Base-by-base conservation (phyloP, 2,113 vertebrate genomes). In the Neolamprologus toae region DNA sequence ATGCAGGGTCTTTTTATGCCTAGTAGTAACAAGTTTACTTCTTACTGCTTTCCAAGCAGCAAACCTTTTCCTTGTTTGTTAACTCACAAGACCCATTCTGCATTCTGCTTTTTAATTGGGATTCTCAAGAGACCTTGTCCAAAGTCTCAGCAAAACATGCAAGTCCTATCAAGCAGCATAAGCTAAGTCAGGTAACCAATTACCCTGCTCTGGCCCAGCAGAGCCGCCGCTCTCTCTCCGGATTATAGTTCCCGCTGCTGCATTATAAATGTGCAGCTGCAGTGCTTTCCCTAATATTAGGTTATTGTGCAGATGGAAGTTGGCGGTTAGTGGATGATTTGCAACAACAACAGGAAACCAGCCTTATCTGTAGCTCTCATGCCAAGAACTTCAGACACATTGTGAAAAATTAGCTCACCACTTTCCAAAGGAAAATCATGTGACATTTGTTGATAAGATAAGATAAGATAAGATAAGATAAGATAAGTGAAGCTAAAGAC, bases 101-200 rank as follows among this genome's bases (percentile, higher is more conserved):
- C 87, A 89, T 94, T 91, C 57, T 86, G 89, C 90, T 87, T 94
- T 92, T 96, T 96, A 96, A 96, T 95, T 96, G 94, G 95, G 94
- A 96, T 94, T 89, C 94, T 92, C 94, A 40, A n/a, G 92, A 92
- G 95, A 91, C 79, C 81, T 88, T 89, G 91, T 94, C 87, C 80
- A 93, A 94, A 94, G 92, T 88, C 85, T 95, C 76, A 85, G 89
- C 87, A 93, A 94, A 93, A 94, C 82, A 89, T 71, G 84, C 42
- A 86, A 87, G 86, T 91, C 86, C 83, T 89, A 91, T 94, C 86
- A 92, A 88, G 92, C 84, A 91, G 84, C 89, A 83, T 84, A 90
- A 92, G 88, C 86, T 92, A 89, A 94, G 92, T 95, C 92, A 95
- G 93, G 83, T 90, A 92, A 95, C 93, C 95, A 96, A 96, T 96